Evolutionary conservation across 2,113 vertebrate genomes (phyloP).

Genomic region (Pseudorectes ferrugineus): DNA sequence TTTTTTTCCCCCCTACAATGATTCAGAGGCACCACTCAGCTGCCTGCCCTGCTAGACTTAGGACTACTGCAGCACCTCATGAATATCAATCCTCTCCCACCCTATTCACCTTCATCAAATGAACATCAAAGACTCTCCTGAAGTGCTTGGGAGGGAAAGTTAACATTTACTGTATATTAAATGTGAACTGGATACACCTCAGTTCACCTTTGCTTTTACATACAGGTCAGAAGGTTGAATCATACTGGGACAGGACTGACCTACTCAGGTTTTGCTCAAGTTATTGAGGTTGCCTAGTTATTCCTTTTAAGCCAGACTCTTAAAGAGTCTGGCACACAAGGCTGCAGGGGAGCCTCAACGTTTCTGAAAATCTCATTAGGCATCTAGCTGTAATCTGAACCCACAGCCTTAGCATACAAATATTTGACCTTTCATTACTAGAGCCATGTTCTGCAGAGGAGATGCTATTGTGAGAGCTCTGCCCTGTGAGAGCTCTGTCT

Average conservation of each 20-base stretch:
- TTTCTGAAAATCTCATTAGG: conserved; percentile 35
- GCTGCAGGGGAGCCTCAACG: background rate
- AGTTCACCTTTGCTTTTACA: conserved; percentile 26
- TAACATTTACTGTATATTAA: conserved; percentile 30
- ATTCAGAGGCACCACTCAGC: background rate
- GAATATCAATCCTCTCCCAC: conserved; percentile 11
- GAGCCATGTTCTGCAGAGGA: background rate
- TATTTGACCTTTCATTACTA: conserved; percentile 11
- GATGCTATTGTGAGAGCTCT: background rate
- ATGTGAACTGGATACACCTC: background rate
- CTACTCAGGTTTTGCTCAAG: background rate
- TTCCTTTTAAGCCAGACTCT: background rate
- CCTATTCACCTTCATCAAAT: background rate
- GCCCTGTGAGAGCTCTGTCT: too few species aligned
- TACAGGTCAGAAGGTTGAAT: conserved; percentile 26
- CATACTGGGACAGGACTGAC: background rate
- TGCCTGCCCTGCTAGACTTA: background rate
- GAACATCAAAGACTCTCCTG: conserved; percentile 35
- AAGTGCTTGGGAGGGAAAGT: conserved; percentile 17
- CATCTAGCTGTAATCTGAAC: background rate
- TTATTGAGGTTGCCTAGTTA: background rate
- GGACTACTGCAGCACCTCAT: background rate
- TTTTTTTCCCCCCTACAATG: background rate
- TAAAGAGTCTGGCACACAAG: background rate
- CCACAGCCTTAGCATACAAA: background rate